Conservation (phyloP, 1,140 invertebrate species). For the Hylyphantes graminicola region DNA sequence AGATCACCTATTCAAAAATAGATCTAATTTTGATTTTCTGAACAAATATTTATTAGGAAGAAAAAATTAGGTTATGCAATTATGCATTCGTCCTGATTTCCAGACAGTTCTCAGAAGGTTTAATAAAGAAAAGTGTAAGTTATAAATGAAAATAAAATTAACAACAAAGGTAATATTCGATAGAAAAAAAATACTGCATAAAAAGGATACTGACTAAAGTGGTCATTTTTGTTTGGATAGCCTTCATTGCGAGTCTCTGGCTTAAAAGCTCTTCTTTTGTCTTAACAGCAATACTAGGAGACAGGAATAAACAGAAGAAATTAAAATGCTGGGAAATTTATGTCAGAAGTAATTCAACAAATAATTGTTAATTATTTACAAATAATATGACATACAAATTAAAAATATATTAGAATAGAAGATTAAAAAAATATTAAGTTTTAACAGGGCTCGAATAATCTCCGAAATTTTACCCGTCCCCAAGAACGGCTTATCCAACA, state of each 20-base stretch:
- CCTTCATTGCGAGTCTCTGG: conserved; percentile 88
- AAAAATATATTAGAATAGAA: background rate
- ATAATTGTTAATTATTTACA: background rate
- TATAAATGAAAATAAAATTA: background rate
- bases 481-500: too few relatives aligned
- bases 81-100: background rate
- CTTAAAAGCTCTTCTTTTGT: conserved; percentile 90
- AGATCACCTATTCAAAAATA: background rate
- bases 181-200: conserved; percentile 79
- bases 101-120: too few relatives aligned
- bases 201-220: conserved; percentile 91
- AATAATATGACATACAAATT: background rate
- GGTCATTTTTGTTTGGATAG: conserved; percentile 91
- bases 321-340: too few relatives aligned
- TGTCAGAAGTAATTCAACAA: background rate
- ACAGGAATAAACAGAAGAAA: background rate
- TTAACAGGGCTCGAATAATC: too few relatives aligned
- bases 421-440: too few relatives aligned
- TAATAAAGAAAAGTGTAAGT: background rate
- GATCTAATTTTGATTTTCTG: background rate
- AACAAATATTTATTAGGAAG: too few relatives aligned
- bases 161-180: background rate
- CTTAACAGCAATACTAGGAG: conserved; percentile 86
- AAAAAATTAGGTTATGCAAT: background rate
- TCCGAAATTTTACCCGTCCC: too few relatives aligned